Base-by-base conservation (phyloP, 2,113 vertebrate species). In the Platichthys stellatus region DNA sequence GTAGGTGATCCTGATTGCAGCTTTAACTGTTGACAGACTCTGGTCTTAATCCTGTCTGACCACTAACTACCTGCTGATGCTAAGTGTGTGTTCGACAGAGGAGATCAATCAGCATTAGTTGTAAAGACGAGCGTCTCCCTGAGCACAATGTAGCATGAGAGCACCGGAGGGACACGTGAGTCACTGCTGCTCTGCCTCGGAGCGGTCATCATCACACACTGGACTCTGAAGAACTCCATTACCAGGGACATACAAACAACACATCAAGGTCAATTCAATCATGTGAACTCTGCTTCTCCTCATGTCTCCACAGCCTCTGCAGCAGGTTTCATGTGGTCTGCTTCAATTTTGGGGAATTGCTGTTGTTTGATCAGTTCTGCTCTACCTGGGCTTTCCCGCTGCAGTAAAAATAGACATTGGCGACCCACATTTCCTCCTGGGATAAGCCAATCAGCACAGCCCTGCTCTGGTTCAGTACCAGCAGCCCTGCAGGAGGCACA, bases 351-450 rank as follows among this genome's bases (percentile, higher is more conserved):
- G 60, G 60, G 63, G 40, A 21, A 3, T 0, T 61, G 49, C 57
- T 63, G 10, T 65, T 31, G 40, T 9, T 57, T 45, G 26, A 64
- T 66, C 47, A 49, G 56, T 26, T 10, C 74, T 51, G 43, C 70
- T 63, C 26, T 81, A 84, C 84, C 84, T 83, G 84, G 86, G 77
- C 72, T 80, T 74, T 68, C 79, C 74, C 82, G 70, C 61, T 26
- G 65, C 62, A 65, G 58, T 87, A 89, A 87, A 91, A 88, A 89
- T 88, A 92, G 68, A 65, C 51, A 54, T 31, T 13, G 74, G 63
- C 87, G 89, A 88, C 91, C 90, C 85, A 90, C 82, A 91, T 92
- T 88, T 81, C 69, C 75, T 80, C 60, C 12, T 2, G 54, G 88
- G 89, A 90, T 87, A 83, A 86, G 81, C 70, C 66, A 80, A 84